Conservation (phyloP, 2,113 vertebrate genomes). For the Coptodon bakossiorum region DNA sequence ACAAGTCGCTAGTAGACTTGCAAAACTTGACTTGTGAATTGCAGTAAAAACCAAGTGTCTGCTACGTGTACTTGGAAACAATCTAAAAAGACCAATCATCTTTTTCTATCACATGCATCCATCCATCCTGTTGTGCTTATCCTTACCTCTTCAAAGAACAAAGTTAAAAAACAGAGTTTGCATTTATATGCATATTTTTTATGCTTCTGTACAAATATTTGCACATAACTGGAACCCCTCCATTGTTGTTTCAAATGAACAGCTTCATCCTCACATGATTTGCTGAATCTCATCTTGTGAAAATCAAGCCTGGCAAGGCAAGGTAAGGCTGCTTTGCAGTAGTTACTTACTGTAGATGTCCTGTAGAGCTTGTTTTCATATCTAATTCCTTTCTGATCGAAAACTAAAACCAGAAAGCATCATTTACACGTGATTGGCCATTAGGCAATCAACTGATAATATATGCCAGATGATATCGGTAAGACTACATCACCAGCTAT, state of each 20-base stretch:
- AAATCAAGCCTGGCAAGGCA: too few relatives aligned
- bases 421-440: neutral
- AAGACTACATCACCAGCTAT: neutral
- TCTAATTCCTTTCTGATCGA: neutral
- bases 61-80: fast-evolving
- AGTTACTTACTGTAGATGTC: neutral
- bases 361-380: neutral
- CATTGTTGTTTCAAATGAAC: neutral
- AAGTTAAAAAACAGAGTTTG: neutral
- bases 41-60: neutral
- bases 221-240: neutral
- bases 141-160: neutral
- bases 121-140: neutral
- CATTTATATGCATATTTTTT: neutral
- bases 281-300: neutral
- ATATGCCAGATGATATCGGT: neutral
- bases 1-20: neutral
- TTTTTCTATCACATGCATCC: neutral
- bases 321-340: neutral
- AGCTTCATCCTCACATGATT: neutral
- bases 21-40: neutral
- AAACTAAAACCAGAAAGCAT: neutral
- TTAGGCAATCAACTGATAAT: fast-evolving
- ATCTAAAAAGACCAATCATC: neutral
- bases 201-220: fast-evolving